These are phyloP conservation scores for Yponomeuta evonymella DNA, from an alignment of 2,888 invertebrate species.

Conservation along the genomic window DNA sequence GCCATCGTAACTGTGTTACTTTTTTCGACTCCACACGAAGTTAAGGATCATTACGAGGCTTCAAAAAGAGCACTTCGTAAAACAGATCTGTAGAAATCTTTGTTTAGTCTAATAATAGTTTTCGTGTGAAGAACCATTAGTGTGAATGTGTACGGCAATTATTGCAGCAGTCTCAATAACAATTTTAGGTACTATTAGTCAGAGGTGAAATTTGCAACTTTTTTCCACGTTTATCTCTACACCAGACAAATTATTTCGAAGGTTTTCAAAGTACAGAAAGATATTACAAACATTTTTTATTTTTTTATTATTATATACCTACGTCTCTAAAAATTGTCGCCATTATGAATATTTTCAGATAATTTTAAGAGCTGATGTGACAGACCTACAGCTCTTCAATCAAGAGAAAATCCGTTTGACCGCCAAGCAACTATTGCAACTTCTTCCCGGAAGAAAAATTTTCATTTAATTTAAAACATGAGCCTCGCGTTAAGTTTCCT, in stretches of 20 bases:
- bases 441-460: too few relatives aligned
- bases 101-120: conserved; percentile 16
- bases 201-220: neutral
- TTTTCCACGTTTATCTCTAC: neutral
- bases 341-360: too few relatives aligned
- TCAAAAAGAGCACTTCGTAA: conserved; percentile 9
- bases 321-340: too few relatives aligned
- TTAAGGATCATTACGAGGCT: conserved; percentile 2
- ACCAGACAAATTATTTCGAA: too few relatives aligned
- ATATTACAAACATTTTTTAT: too few relatives aligned
- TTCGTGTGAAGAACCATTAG: conserved; percentile 26
- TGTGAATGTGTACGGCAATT: conserved; percentile 34
- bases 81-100: conserved; percentile 12
- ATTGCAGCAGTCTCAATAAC: conserved; percentile 27
- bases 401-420: neutral
- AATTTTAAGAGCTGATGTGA: too few relatives aligned
- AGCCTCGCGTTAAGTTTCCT: too few relatives aligned
- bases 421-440: too few relatives aligned
- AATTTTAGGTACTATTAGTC: conserved; percentile 14
- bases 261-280: too few relatives aligned
- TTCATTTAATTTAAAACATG: too few relatives aligned
- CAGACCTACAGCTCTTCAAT: neutral
- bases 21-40: neutral
- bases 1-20: conserved; percentile 1
- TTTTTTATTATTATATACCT: too few relatives aligned